A percentile compares a stretch with the other conserved stretches of the same genome.
Evolutionary conservation across 1,140 invertebrate genomes (phyloP).

Genomic region (Trichoplusia ni): DNA sequence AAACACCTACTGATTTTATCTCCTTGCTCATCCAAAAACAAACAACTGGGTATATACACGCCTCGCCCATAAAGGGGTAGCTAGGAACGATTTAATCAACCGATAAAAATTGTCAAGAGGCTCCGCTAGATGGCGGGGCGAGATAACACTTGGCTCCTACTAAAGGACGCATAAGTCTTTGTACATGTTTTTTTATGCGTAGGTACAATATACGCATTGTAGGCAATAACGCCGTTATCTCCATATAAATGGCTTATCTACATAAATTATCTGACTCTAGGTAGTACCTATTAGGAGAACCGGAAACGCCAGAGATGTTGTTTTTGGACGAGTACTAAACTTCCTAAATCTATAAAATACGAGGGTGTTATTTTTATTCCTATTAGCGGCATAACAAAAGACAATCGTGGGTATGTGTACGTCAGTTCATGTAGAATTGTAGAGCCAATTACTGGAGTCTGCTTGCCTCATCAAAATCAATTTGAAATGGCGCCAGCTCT

Average conservation of each 20-base stretch:
- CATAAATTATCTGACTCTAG: constrained; percentile 4
- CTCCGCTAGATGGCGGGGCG: constrained; percentile 52
- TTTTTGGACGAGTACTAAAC: not conserved
- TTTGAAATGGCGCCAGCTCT: too few relatives aligned
- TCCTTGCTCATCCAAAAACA: constrained; percentile 51
- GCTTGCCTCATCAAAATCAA: too few relatives aligned
- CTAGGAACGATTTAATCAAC: constrained; percentile 65
- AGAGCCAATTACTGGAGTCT: too few relatives aligned
- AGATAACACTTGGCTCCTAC: constrained; percentile 41
- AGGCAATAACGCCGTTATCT: constrained; percentile 6
- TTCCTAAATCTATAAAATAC: not conserved
- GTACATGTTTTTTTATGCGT: constrained; percentile 8
- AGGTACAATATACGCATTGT: not conserved
- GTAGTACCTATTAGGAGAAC: not conserved
- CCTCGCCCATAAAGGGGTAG: constrained; percentile 64
- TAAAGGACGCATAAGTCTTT: constrained; percentile 11
- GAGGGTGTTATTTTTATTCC: too few relatives aligned
- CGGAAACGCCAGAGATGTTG: not conserved
- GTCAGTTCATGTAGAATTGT: too few relatives aligned
- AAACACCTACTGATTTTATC: constrained; percentile 48
- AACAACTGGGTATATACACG: constrained; percentile 52
- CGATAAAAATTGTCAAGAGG: constrained; percentile 64
- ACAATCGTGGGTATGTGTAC: too few relatives aligned
- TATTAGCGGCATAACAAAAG: too few relatives aligned
- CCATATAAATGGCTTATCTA: constrained; percentile 1